Evolutionary conservation across 1,140 invertebrate genomes (phyloP).

Genomic region (Oryzaephilus surinamensis): DNA sequence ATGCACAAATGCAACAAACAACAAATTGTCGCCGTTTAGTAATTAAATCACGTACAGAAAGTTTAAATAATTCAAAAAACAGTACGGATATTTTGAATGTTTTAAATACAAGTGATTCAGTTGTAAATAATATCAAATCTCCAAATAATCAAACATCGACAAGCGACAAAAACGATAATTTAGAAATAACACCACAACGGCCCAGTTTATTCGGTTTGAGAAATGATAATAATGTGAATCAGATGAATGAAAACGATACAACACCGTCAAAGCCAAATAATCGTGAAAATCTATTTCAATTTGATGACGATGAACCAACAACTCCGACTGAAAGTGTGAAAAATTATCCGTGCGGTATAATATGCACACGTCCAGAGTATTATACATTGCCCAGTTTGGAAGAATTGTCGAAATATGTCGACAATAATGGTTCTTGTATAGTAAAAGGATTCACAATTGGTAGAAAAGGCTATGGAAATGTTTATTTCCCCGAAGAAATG

Average conservation of each 20-base stretch:
- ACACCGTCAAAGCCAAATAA: neutral
- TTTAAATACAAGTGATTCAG: too few relatives aligned
- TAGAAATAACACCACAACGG: too few relatives aligned
- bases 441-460: slow-evolving; percentile 82
- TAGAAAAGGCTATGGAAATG: slow-evolving; percentile 81
- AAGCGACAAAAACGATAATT: too few relatives aligned
- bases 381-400: slow-evolving; percentile 76
- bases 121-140: too few relatives aligned
- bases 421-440: slow-evolving; percentile 67
- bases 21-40: too few relatives aligned
- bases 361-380: slow-evolving; percentile 50
- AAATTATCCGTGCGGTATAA: slow-evolving; percentile 20
- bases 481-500: slow-evolving; percentile 77
- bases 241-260: neutral
- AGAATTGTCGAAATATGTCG: slow-evolving; percentile 50
- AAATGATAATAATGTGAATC: too few relatives aligned
- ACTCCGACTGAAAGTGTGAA: neutral
- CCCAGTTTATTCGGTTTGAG: too few relatives aligned
- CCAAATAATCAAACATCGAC: too few relatives aligned
- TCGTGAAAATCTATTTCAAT: neutral
- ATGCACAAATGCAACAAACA: too few relatives aligned
- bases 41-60: too few relatives aligned
- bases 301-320: neutral
- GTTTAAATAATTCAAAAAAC: too few relatives aligned
- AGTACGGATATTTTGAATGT: too few relatives aligned